Base-by-base conservation (phyloP, 2,888 invertebrate species). In the Dyspetes luteomarginatus region DNA sequence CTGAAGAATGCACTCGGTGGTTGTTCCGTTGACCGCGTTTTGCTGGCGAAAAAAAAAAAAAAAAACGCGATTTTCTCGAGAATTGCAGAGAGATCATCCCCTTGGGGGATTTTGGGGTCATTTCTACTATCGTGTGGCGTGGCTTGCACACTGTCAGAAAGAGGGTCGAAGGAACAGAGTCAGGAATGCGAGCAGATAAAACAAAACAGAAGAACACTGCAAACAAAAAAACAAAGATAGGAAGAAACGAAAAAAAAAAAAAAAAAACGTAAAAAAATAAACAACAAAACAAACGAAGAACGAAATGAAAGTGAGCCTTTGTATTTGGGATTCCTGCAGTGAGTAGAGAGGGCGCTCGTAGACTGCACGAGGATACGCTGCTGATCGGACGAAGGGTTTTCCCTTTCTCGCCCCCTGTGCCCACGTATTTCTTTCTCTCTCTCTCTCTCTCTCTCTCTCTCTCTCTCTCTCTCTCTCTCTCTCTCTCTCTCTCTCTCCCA, bases 231-330 rank as follows among this genome's bases (percentile, higher is more conserved):
- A 62, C 5, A 17, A 5, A 2, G 45, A 56, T n/a, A 30, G n/a
- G 17, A 28, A 68, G 19, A 36, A 36, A 52, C 43, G 26, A 19
- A 12, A 15, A 26, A 17, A 68, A 24, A 36, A n/a, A 68, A 1
- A 55, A 22, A 43, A 4, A 28, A 24, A 30, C 24, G 55, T 77
- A 74, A 56, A 82, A 76, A 64, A 77, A 69, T 69, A 77, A 68
- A 65, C 26, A 36, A 62, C 60, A 72, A 65, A 26, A 69, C 69
- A 79, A 82, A 80, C 85, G 84, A 87, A 87, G 89, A 89, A 89
- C 91, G 91, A 92, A 92, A 92, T 92, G 92, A 93, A 93, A 93
- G 91, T 88, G 89, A 87, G 87, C 90, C 90, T 90, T 91, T 91
- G 91, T 90, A 88, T 72, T 72, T 72, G 60, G 72, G 50, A 72